Conservation (phyloP, 2,888 invertebrate genomes). For the Laspeyria flexula region DNA sequence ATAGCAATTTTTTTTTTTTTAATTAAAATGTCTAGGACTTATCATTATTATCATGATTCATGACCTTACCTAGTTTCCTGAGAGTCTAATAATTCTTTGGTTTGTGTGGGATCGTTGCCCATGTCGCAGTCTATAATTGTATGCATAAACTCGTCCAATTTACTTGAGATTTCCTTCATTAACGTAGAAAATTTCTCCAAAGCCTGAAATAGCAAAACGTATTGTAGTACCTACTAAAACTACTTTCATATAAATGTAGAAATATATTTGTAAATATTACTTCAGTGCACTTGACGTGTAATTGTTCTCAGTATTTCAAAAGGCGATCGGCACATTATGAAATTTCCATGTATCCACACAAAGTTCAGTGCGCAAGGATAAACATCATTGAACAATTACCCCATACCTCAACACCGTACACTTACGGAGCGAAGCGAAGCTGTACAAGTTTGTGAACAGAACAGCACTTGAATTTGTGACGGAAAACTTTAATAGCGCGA, state of each 20-base stretch:
- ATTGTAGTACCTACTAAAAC: neutral
- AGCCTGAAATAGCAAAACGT: constrained; percentile 86
- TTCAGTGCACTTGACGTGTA: too few relatives aligned
- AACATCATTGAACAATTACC: constrained; percentile 60
- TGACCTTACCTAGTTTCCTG: constrained; percentile 91
- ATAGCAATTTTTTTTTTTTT: too few relatives aligned
- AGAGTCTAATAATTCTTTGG: constrained; percentile 93
- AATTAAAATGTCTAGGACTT: too few relatives aligned
- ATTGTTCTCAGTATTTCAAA: constrained; percentile 64
- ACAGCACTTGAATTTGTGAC: neutral
- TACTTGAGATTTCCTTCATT: constrained; percentile 95
- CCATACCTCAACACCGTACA: neutral
- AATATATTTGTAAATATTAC: too few relatives aligned
- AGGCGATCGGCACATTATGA: constrained; percentile 65
- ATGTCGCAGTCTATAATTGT: constrained; percentile 96
- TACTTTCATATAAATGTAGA: too few relatives aligned
- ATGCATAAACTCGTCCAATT: constrained; percentile 94
- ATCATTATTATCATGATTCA: too few relatives aligned
- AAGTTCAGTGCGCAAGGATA: constrained; percentile 76
- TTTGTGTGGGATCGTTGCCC: constrained; percentile 97
- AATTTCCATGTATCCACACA: constrained; percentile 62
- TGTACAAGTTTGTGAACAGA: too few relatives aligned
- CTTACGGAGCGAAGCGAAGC: too few relatives aligned
- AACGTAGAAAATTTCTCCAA: constrained; percentile 97
- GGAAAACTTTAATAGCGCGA: constrained; percentile 44